A percentile compares a stretch with the other conserved stretches of the same genome.
Evolutionary conservation across 2,888 invertebrate species (phyloP).

Genomic region (Bombylius discolor): DNA sequence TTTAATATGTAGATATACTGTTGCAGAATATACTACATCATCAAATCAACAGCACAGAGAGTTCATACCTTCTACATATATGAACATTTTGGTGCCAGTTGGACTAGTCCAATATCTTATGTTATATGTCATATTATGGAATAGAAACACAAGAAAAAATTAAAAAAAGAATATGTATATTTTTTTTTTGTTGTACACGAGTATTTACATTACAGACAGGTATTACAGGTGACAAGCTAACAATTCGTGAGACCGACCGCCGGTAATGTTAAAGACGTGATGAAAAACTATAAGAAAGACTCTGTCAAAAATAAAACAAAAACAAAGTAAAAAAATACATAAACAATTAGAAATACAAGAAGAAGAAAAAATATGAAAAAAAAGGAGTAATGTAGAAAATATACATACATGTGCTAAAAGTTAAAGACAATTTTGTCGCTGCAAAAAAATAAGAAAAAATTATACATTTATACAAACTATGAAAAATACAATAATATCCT

Average conservation of each 20-base stretch:
- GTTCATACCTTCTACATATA: no score
- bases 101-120: background rate
- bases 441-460: background rate
- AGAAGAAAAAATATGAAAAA: no score
- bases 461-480: background rate
- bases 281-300: background rate
- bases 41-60: background rate
- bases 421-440: background rate
- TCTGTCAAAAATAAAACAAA: background rate
- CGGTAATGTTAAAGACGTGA: conserved; percentile 5
- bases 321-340: no score
- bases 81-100: background rate
- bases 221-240: conserved; percentile 2
- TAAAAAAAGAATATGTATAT: no score
- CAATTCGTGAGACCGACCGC: conserved; percentile 2
- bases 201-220: background rate
- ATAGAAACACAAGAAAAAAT: no score
- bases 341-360: no score
- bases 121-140: no score
- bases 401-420: background rate
- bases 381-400: no score
- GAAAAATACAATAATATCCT: background rate
- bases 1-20: background rate
- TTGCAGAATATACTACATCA: no score
- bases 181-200: background rate